Evolutionary conservation across 2,797 vertebrate species (phyloP), one percentile per base, ranked within the genome.

Genomic region (Ctenosaura bakeri): DNA sequence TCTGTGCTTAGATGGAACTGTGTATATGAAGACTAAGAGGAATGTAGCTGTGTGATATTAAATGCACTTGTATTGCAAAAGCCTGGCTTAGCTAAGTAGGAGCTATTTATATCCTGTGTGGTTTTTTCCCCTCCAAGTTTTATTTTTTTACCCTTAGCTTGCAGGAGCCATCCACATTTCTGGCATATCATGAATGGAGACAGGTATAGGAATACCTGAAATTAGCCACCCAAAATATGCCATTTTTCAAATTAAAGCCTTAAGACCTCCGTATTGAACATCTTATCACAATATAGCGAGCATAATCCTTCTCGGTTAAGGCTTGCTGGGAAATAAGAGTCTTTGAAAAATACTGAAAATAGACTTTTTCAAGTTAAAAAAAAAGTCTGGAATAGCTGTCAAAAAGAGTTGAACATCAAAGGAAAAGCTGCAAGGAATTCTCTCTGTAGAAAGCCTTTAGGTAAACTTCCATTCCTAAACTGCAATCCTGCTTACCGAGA

Each of bases 271-370:
- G 3, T 38, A 83, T 56, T 84, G 73, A 14, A 46, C 42, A 78
- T 77, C 64, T 74, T 81, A 83, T 78, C n/a, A 69, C 38, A 71
- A n/a, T 42, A 26, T 12, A 88, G n/a, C 2, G 42, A 87, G 32
- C 91, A 88, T 88, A 93, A 88, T 91, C 4, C 24, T 85, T 2
- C 64, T 0, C 90, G 50, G 29, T 38, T 94, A 38, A 26, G 74
- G 0, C 76, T 74, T 91, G 10, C 66, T 84, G 14, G 20, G n/a
- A 94, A 22, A 29, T 89, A 90, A 92, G 52, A 62, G 74, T 76
- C 22, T 87, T 86, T 83, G 62, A 83, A 52, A 92, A 92, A 89
- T 78, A 4, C 1, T 54, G 52, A 76, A 91, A 93, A 91, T 32
- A 89, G 62, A 6, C 38, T 71, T 18, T 85, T 71, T 66, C 46